These are phyloP conservation scores for Hypomecis atomaria DNA, from an alignment of 2,888 invertebrate species.

Conservation along the genomic window DNA sequence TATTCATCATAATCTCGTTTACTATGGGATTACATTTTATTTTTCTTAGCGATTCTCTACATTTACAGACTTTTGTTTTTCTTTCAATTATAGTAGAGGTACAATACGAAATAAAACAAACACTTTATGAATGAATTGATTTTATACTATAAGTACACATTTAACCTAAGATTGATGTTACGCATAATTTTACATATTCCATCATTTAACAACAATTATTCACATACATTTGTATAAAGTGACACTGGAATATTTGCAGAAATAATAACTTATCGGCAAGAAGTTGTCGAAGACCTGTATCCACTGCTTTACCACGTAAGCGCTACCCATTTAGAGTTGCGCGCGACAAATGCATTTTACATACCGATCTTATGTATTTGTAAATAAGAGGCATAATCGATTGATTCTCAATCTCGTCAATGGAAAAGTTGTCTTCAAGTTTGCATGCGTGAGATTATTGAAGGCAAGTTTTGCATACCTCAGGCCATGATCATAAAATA, in stretches of 20 bases:
- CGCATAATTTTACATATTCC: conserved; percentile 35
- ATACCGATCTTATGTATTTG: conserved; percentile 32
- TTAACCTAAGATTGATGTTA: conserved; percentile 20
- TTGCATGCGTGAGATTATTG: conserved; percentile 70
- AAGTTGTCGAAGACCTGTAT: conserved; percentile 62
- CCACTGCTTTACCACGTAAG: conserved; percentile 52
- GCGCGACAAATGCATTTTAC: conserved; percentile 8
- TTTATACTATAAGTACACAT: neutral
- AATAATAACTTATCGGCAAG: conserved; percentile 65
- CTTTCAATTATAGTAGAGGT: no score
- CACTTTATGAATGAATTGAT: no score
- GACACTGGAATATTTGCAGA: conserved; percentile 72
- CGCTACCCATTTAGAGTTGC: conserved; percentile 43
- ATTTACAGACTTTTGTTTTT: no score
- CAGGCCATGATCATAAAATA: conserved; percentile 77
- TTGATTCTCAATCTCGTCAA: conserved; percentile 37
- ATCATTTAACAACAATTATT: conserved; percentile 56
- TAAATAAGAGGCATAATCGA: conserved; percentile 48
- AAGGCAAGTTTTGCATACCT: conserved; percentile 79
- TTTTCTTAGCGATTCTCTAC: no score
- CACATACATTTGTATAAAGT: conserved; percentile 58
- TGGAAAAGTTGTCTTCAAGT: conserved; percentile 61
- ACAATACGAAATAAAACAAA: no score
- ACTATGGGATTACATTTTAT: no score
- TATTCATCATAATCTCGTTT: no score